phyloP scores from a whole-genome alignment of 2,797 vertebrate species.

The Gymnoscopelus braueri region DNA sequence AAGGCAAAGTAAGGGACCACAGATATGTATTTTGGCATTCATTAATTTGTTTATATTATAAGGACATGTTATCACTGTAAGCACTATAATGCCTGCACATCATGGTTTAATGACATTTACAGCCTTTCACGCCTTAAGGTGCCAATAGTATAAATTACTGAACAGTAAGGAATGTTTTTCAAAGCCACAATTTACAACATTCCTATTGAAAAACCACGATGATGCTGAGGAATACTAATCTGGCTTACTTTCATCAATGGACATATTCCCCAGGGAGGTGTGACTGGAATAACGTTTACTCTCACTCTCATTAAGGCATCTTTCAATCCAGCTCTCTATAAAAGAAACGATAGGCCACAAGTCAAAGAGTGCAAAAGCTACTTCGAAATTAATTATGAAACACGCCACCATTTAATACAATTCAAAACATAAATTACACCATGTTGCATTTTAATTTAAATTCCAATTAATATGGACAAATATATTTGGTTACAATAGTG shows the following conservation, averaged over 20 bases:
- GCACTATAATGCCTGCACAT: conserved; percentile 1
- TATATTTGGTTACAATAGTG: background rate
- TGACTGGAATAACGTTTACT: conserved; percentile 97
- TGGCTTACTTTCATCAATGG: conserved; percentile 97
- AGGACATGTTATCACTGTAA: background rate
- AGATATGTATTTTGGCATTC: background rate
- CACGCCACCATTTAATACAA: background rate
- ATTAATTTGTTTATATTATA: background rate
- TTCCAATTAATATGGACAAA: background rate
- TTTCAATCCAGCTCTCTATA: conserved; percentile 99
- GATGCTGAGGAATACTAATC: background rate
- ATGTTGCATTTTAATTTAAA: background rate
- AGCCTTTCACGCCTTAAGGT: too few species aligned
- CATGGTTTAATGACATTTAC: background rate
- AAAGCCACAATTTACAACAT: too few species aligned
- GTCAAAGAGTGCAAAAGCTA: conserved; percentile 2
- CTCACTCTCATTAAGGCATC: conserved; percentile 98
- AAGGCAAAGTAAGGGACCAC: background rate
- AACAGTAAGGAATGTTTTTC: background rate
- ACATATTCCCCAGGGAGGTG: conserved; percentile 95
- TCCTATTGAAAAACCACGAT: background rate
- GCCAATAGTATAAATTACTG: background rate
- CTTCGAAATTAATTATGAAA: background rate
- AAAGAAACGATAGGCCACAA: conserved; percentile 48
- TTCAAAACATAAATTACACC: background rate